Base-by-base conservation (phyloP, 2,888 invertebrate genomes). In the Hybos culiciformis region DNA sequence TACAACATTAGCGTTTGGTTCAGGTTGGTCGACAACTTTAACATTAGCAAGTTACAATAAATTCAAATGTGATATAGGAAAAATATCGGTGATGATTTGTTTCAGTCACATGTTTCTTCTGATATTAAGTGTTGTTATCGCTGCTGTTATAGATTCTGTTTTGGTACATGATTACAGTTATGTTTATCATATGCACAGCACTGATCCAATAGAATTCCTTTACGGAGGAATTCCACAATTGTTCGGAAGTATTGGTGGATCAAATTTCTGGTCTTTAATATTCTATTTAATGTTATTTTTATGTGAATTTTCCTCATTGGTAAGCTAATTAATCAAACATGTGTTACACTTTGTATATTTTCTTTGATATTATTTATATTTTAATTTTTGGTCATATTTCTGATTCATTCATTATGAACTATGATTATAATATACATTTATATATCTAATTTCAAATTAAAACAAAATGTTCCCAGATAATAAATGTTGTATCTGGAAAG, bases 31-130 rank as follows among this genome's bases (percentile, higher is more conserved):
- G 20, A 83, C 83, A 15, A 73, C 86, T 36, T 70, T 86, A 42
- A 83, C 83, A 56, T 78, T 85, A 76, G 82, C 86, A 40, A 87
- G 87, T 59, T 86, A 81, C 60, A 87, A 86, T 60, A 72, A 73
- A 50, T 84, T 84, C 56, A 71, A 76, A 51, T 82, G 80, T 54
- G 78, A 80, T 53, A 80, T 77, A 53, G 71, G 78, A 39, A 56
- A 56, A 7, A 44, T 56, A 18, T 56, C 56, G 6, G 43, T 57
- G 33, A 61, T 61, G 60, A 58, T 59, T 37, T 55, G 59, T 19
- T 23, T 56, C 0, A 62, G 58, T 8, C 60, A 61, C 36, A 47
- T 61, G 4, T 42, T 55, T 3, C n/a, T n/a, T n/a, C n/a, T n/a
- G n/a, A n/a, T n/a, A n/a, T n/a, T n/a, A n/a, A n/a, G n/a, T n/a